A percentile compares a stretch with the other conserved stretches of the same genome.
These are phyloP conservation scores for Drosophila colorata DNA, from an alignment of 2,888 invertebrate genomes.

Conservation along the genomic window DNA sequence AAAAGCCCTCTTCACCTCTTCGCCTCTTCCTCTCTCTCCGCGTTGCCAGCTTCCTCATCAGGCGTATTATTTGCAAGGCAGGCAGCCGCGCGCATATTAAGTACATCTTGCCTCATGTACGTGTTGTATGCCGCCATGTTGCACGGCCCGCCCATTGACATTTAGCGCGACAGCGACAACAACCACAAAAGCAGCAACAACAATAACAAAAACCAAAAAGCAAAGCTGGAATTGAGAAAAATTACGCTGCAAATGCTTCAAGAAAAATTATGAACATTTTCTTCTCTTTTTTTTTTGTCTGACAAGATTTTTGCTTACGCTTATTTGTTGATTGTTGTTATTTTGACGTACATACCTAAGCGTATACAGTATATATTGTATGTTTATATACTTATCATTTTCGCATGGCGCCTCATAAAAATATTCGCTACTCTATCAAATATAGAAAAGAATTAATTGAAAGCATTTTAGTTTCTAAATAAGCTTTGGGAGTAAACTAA, in stretches of 20 bases:
- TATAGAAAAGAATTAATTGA: background rate
- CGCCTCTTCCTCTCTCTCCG: background rate
- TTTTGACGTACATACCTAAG: conserved; percentile 11
- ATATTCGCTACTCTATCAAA: conserved; percentile 8
- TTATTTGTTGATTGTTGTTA: conserved; percentile 63
- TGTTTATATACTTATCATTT: conserved; percentile 19
- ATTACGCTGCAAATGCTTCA: conserved; percentile 71
- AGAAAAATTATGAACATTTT: conserved; percentile 41
- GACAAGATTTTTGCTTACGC: conserved; percentile 74
- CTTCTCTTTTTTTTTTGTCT: conserved; percentile 24
- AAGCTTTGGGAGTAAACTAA: background rate
- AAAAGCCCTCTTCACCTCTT: conserved; percentile 1
- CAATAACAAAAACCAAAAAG: conserved; percentile 13
- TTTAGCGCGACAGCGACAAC: conserved; percentile 66
- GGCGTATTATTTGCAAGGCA: conserved; percentile 72
- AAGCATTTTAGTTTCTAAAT: background rate
- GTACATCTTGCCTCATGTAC: conserved; percentile 66
- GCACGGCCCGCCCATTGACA: conserved; percentile 74
- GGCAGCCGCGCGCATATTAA: conserved; percentile 74
- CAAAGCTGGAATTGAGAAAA: conserved; percentile 70
- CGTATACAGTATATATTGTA: no score
- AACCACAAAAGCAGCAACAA: conserved; percentile 35
- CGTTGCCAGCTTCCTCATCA: conserved; percentile 51
- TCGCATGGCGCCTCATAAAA: background rate
- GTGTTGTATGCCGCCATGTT: conserved; percentile 62